phyloP scores from a whole-genome alignment of 2,797 vertebrate species.

The Jordanella pulchra region DNA sequence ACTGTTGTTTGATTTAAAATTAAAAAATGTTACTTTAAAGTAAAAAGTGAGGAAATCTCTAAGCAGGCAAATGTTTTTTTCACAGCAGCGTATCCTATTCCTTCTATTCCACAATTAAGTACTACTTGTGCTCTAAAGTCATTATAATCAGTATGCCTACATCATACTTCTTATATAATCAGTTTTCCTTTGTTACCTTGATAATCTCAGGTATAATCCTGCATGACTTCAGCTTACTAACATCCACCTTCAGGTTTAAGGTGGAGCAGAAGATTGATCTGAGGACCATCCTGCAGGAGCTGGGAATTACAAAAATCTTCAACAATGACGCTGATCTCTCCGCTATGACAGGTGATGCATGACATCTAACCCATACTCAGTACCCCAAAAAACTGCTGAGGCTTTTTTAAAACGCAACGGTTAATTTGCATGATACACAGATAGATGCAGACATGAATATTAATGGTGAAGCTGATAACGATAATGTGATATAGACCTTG shows the following conservation, averaged over 20 bases:
- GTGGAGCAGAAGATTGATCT: constrained; percentile 94
- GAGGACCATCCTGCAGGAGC: constrained; percentile 86
- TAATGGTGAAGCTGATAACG: constrained; percentile 8
- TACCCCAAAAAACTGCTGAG: neutral
- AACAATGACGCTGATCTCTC: constrained; percentile 90
- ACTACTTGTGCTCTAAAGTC: neutral
- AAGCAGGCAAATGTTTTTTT: neutral
- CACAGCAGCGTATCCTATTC: neutral
- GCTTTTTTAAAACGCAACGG: too few relatives aligned
- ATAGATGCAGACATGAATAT: neutral
- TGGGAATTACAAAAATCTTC: constrained; percentile 92
- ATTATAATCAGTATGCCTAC: neutral
- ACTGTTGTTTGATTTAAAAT: too few relatives aligned
- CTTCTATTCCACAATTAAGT: neutral
- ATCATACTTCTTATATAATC: neutral
- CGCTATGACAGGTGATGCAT: constrained; percentile 87
- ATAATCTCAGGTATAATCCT: neutral
- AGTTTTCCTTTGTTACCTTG: neutral
- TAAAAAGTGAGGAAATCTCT: neutral
- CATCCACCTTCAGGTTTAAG: constrained; percentile 84
- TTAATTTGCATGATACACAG: neutral
- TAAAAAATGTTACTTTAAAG: too few relatives aligned
- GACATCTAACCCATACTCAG: neutral
- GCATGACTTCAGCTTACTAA: neutral
- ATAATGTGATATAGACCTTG: constrained; percentile 26